Conservation (phyloP, 2,797 vertebrate genomes). For the Ptychobarbus kaznakovi region DNA sequence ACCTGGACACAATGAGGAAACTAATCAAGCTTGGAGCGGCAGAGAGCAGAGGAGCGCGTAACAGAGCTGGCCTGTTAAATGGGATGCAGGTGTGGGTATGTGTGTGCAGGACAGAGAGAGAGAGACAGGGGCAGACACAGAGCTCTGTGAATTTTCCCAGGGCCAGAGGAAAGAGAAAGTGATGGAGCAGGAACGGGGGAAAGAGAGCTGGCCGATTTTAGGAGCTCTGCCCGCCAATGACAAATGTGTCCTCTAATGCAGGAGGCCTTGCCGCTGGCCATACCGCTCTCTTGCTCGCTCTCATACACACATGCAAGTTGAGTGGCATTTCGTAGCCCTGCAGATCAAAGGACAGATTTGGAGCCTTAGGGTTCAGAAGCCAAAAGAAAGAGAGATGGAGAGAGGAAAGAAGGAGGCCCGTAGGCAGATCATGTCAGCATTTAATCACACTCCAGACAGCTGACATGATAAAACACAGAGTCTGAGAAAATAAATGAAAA, state of each 20-base stretch:
- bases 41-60: constrained; percentile 31
- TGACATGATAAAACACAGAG: constrained; percentile 73
- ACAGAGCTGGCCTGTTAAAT: constrained; percentile 51
- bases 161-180: constrained; percentile 67
- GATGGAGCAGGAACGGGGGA: constrained; percentile 39
- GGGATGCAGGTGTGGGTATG: constrained; percentile 58
- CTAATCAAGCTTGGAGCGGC: constrained; percentile 55
- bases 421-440: constrained; percentile 65
- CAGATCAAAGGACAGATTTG: constrained; percentile 57
- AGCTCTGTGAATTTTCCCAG: constrained; percentile 80
- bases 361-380: constrained; percentile 33
- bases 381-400: constrained; percentile 38
- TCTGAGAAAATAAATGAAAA: constrained; percentile 44
- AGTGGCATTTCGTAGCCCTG: constrained; percentile 52
- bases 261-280: constrained; percentile 24
- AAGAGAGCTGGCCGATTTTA: constrained; percentile 50
- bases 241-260: constrained; percentile 61
- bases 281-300: constrained; percentile 29
- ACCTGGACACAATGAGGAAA: constrained; percentile 56
- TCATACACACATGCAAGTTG: constrained; percentile 46
- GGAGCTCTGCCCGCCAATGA: constrained; percentile 70
- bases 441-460: constrained; percentile 74
- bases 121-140: neutral
- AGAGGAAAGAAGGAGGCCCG: constrained; percentile 50
- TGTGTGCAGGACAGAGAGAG: constrained; percentile 28